Conservation (phyloP, 2,888 invertebrate species). For the Pteria penguin region DNA sequence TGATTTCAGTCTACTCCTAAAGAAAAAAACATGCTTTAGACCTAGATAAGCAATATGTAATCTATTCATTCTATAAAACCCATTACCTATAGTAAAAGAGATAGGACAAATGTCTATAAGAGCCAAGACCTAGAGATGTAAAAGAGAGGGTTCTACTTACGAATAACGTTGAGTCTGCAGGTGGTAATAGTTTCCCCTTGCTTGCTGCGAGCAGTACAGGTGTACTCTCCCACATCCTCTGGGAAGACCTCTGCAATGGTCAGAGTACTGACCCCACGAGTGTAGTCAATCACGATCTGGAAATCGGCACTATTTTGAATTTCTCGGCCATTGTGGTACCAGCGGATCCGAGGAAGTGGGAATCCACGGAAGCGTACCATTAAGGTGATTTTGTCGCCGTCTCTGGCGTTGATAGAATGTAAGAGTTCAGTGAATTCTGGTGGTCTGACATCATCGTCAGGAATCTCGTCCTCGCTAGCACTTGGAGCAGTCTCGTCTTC, state of each 20-base stretch:
- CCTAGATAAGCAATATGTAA: too few relatives aligned
- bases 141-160: slow-evolving; percentile 74
- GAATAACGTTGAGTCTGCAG: slow-evolving; percentile 82
- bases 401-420: slow-evolving; percentile 89
- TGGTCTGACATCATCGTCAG: slow-evolving; percentile 83
- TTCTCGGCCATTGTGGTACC: slow-evolving; percentile 81
- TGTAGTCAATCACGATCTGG: slow-evolving; percentile 82
- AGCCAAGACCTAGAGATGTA: neutral
- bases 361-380: slow-evolving; percentile 70
- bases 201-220: slow-evolving; percentile 88
- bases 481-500: slow-evolving; percentile 57
- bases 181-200: slow-evolving; percentile 97
- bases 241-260: slow-evolving; percentile 98
- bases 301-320: slow-evolving; percentile 79
- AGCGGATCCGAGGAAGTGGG: slow-evolving; percentile 76
- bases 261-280: slow-evolving; percentile 91
- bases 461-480: slow-evolving; percentile 61
- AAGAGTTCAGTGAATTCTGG: slow-evolving; percentile 90
- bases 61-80: too few relatives aligned
- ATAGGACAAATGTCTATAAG: neutral
- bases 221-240: slow-evolving; percentile 98
- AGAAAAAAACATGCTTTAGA: too few relatives aligned
- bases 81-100: too few relatives aligned
- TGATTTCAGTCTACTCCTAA: too few relatives aligned
- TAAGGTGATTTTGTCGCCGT: slow-evolving; percentile 87